Evolutionary conservation across 2,888 invertebrate genomes (phyloP).

Genomic region (Cosmia trapezina): DNA sequence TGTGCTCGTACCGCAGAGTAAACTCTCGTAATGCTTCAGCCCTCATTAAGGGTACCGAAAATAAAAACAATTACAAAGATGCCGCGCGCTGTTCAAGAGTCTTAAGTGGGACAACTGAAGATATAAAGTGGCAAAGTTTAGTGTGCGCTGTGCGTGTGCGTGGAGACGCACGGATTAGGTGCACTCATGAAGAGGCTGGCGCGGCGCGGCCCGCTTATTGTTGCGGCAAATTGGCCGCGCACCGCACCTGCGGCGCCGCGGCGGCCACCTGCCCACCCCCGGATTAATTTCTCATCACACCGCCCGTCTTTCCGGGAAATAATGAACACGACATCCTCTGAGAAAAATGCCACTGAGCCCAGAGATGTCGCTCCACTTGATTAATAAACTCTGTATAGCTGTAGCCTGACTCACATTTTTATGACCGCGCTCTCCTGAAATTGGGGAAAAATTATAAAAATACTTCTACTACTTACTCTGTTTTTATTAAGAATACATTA

Average conservation of each 20-base stretch:
- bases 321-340: conserved; percentile 85
- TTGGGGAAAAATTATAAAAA: conserved; percentile 64
- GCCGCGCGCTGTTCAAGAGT: conserved; percentile 43
- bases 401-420: conserved; percentile 69
- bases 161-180: conserved; percentile 72
- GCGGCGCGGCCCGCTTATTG: conserved; percentile 67
- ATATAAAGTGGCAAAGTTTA: conserved; percentile 54
- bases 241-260: conserved; percentile 78
- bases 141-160: conserved; percentile 55
- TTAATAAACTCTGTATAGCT: conserved; percentile 83
- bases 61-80: conserved; percentile 61
- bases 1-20: conserved; percentile 40
- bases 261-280: conserved; percentile 79
- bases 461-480: conserved; percentile 10
- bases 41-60: conserved; percentile 52
- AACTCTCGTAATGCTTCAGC: conserved; percentile 52
- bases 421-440: conserved; percentile 70
- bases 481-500: conserved; percentile 44
- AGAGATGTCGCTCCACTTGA: conserved; percentile 81
- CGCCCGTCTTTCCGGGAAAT: conserved; percentile 80
- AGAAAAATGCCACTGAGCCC: conserved; percentile 87
- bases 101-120: conserved; percentile 55
- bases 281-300: conserved; percentile 90
- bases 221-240: conserved; percentile 81
- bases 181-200: conserved; percentile 61